Percentiles rank a stretch among this genome's conserved stretches.
These are phyloP conservation scores for Sakesphorus luctuosus DNA, from an alignment of 2,113 vertebrate species.

Conservation along the genomic window DNA sequence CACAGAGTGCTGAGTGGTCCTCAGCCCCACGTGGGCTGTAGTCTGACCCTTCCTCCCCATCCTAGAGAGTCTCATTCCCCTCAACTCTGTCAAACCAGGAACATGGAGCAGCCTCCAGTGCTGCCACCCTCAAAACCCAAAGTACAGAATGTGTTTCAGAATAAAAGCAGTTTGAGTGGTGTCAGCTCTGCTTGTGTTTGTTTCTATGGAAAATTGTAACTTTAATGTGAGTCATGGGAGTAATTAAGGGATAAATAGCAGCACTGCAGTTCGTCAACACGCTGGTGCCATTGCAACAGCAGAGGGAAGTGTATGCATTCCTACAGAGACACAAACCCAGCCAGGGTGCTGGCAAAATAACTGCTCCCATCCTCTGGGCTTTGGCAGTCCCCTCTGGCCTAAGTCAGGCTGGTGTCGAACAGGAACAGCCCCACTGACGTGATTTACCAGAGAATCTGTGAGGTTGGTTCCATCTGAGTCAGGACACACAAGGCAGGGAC, in stretches of 20 bases:
- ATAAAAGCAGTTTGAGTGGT: not conserved
- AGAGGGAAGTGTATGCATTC: slow-evolving; percentile 16
- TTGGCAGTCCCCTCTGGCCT: slow-evolving; percentile 12
- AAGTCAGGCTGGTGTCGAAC: not conserved
- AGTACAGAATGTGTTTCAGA: slow-evolving; percentile 11
- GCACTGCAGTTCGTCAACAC: slow-evolving; percentile 55
- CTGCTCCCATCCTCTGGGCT: slow-evolving; percentile 32
- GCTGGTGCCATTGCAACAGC: slow-evolving; percentile 57
- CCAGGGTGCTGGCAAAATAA: slow-evolving; percentile 31
- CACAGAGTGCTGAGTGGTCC: not conserved
- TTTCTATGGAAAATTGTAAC: slow-evolving; percentile 63
- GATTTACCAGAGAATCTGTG: not conserved
- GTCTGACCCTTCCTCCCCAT: not conserved
- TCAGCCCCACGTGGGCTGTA: not conserved
- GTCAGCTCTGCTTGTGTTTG: slow-evolving; percentile 58
- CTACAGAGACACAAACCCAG: slow-evolving; percentile 32
- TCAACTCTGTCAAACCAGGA: not conserved
- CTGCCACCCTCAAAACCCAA: not conserved
- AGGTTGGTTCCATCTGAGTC: not conserved
- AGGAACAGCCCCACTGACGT: not conserved
- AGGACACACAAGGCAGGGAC: not conserved
- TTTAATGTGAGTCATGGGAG: slow-evolving; percentile 66
- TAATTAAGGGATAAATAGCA: slow-evolving; percentile 66
- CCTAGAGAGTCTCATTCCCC: not conserved
- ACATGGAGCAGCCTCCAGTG: not conserved